Evolutionary conservation across 2,113 vertebrate species (phyloP).

Genomic region (Boulengeromyrus knoepffleri): DNA sequence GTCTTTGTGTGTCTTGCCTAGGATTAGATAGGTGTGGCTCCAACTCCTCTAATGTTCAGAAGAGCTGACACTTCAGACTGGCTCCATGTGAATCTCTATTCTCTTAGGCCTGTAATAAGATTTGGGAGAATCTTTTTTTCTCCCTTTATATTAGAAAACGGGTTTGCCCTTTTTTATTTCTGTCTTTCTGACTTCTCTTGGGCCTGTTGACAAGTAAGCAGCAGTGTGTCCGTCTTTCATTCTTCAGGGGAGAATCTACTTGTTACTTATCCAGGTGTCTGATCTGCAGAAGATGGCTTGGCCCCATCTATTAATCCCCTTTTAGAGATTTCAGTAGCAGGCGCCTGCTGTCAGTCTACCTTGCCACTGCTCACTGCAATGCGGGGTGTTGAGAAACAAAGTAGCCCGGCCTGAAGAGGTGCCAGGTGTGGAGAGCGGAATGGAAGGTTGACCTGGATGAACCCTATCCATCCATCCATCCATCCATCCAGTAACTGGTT

Average conservation of each 20-base stretch:
- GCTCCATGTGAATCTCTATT: not conserved
- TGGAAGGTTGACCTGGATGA: not conserved
- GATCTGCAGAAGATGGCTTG: not conserved
- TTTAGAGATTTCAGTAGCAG: not conserved
- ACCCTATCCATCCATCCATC: not conserved
- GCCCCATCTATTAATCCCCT: not conserved
- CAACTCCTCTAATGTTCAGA: not conserved
- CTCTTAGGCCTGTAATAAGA: not conserved
- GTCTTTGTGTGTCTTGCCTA: not conserved
- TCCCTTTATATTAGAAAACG: not conserved
- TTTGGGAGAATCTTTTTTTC: slow-evolving; percentile 2
- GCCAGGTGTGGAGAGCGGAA: not conserved
- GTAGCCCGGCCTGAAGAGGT: not conserved
- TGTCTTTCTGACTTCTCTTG: not conserved
- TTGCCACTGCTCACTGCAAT: not conserved
- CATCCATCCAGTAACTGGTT: not conserved
- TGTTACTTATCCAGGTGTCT: not conserved
- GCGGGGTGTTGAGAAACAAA: not conserved
- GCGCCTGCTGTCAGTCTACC: not conserved
- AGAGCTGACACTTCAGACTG: not conserved
- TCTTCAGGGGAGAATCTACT: not conserved
- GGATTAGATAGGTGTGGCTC: not conserved
- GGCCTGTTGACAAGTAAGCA: not conserved
- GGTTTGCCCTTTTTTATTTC: not conserved
- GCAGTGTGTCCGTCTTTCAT: not conserved